These are phyloP conservation scores for Coregonus ussuriensis DNA, from an alignment of 2,797 vertebrate genomes.

Conservation along the genomic window DNA sequence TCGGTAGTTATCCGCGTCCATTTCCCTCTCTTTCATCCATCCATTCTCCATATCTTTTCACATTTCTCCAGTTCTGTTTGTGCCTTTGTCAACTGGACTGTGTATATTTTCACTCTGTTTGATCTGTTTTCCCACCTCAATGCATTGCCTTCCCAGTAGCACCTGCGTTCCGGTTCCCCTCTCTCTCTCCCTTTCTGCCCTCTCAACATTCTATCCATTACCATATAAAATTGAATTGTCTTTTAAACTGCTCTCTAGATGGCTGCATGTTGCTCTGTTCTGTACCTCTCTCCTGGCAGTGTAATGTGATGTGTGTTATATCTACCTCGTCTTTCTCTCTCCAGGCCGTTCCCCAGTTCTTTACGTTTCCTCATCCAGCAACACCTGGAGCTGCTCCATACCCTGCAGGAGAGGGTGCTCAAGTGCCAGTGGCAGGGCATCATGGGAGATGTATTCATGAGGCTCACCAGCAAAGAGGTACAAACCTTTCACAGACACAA, in stretches of 20 bases:
- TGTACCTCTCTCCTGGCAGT: too few relatives aligned
- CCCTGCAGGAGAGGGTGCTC: slow-evolving; percentile 91
- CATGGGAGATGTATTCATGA: slow-evolving; percentile 96
- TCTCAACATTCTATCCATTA: too few relatives aligned
- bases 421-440: slow-evolving; percentile 94
- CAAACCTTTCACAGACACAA: not conserved
- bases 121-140: too few relatives aligned
- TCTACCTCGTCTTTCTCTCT: not conserved
- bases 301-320: not conserved
- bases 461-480: slow-evolving; percentile 93
- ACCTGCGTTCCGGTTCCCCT: not conserved
- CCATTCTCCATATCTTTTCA: not conserved
- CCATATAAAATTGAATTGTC: too few relatives aligned
- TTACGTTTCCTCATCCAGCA: slow-evolving; percentile 94
- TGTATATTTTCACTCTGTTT: not conserved
- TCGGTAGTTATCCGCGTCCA: too few relatives aligned
- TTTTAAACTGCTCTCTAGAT: too few relatives aligned
- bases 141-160: too few relatives aligned
- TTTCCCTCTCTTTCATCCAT: not conserved
- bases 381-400: slow-evolving; percentile 91
- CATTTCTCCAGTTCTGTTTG: not conserved
- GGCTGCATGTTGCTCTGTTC: too few relatives aligned
- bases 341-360: slow-evolving; percentile 91
- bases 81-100: not conserved
- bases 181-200: not conserved